Base-by-base conservation (phyloP, 2,113 vertebrate genomes). In the Ginglymostoma cirratum region DNA sequence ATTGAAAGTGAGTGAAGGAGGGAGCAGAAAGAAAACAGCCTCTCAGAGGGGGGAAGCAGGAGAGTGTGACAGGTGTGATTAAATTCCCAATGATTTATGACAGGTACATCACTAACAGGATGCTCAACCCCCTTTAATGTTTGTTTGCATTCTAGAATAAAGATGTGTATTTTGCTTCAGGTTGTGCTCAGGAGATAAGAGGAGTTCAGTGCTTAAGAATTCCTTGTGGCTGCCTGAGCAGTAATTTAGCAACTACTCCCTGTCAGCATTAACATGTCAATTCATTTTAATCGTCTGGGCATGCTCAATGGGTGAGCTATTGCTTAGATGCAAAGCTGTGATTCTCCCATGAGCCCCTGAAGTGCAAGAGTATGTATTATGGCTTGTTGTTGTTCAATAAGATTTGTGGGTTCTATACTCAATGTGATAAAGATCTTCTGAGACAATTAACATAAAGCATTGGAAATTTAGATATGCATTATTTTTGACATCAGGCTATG, bases 61-160 rank as follows among this genome's bases (percentile, higher is more conserved):
- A 96, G 96, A 97, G 97, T 97, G 97, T 98, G 98, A 98, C 98
- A 99, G 98, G 98, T 99, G 97, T 98, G 98, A 99, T 99, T 99
- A 99, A 98, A 99, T 98, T 98, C 97, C 97, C 96, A 95, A 97
- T 98, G 98, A 99, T 99, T 99, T 98, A 99, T 99, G 98, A 97
- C 98, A 98, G 98, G 98, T 98, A 97, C 96, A 97, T 97, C 97
- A 96, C 97, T 97, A 98, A 98, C 97, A 97, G 97, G 98, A 98
- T 98, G 98, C 14, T 96, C 97, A 96, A 97, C 97, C 96, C 97
- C 96, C 96, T 97, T 97, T 97, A 96, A 95, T 80, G 96, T 97
- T 97, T 97, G 97, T 97, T 98, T 98, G 97, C 95, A 38, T 98
- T 98, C 97, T 96, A 97, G 96, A 97, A 98, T 97, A 97, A 98